Evolutionary conservation across 2,888 invertebrate species (phyloP), one percentile per base, ranked within the genome.

Genomic region (Spialia ferax): DNA sequence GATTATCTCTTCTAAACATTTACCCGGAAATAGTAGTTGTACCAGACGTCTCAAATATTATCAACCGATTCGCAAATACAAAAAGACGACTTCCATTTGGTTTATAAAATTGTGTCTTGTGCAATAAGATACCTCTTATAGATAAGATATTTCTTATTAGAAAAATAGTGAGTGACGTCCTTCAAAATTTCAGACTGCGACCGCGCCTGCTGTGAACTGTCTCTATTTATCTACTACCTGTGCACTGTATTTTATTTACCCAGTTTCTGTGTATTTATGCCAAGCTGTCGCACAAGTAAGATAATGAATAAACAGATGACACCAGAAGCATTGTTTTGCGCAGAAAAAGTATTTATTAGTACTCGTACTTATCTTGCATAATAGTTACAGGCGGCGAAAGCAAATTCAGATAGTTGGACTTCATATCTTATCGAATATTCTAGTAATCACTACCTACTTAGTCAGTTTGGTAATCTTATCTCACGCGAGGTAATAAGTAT

Each of bases 311-410:
- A 54, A 26, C 23, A 54, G 8, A 50, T 22, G 50, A 50, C 13
- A 50, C 50, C 11, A 50, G 11, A 22, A 22, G 22, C 20, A 22
- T 5, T 4, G 15, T 54, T 11, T 20, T 50, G 50, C 50, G 50
- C 50, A 50, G 22, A 50, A 50, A 22, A 50, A 50, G n/a, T n/a
- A n/a, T n/a, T n/a, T n/a, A n/a, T n/a, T n/a, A n/a, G n/a, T n/a
- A n/a, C n/a, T n/a, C n/a, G n/a, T n/a, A n/a, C 50, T 50, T 50
- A 50, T 50, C 50, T 50, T 50, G 50, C 11, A 50, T 22, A 22
- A 29, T 29, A 29, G 2, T 13, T 22, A 50, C 50, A 22, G 50
- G 50, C 50, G 50, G 22, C 22, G 22, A 50, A 50, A 50, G 20
- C 11, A 50, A 45, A 45, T 8, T 13, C n/a, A 45, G 18, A 45